Conservation (phyloP, 2,113 vertebrate species). For the Ameiurus melas region DNA sequence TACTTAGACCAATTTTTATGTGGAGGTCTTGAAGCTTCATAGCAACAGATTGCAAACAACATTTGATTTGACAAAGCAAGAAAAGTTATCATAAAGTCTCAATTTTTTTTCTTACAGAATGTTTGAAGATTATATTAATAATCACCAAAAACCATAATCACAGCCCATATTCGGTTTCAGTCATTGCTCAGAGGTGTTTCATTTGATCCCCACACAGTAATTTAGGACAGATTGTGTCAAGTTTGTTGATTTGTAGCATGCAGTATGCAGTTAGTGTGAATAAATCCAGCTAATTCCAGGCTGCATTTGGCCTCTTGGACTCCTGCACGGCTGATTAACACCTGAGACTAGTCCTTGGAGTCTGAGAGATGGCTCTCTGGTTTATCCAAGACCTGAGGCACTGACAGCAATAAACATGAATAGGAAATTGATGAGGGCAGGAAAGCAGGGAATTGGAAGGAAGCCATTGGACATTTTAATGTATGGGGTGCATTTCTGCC, state of each 20-base stretch:
- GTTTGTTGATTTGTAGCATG: conserved; percentile 59
- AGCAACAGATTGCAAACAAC: not conserved
- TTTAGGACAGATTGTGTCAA: conserved; percentile 17
- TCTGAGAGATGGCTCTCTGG: conserved; percentile 45
- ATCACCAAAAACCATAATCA: conserved; percentile 13
- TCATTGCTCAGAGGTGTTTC: conserved; percentile 18
- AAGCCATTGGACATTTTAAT: conserved; percentile 46
- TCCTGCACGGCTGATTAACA: conserved; percentile 50
- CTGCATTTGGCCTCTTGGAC: conserved; percentile 29
- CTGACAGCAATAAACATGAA: conserved; percentile 50
- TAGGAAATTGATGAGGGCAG: conserved; percentile 48
- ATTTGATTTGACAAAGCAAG: not conserved
- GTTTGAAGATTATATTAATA: conserved; percentile 13
- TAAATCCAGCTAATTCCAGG: conserved; percentile 52
- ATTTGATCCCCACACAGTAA: conserved; percentile 16
- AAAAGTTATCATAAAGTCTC: not conserved
- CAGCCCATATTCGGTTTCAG: conserved; percentile 9
- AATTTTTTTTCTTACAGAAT: not conserved
- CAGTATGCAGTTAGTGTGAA: conserved; percentile 59
- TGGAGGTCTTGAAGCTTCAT: not conserved
- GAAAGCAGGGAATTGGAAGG: conserved; percentile 36
- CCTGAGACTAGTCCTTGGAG: conserved; percentile 40
- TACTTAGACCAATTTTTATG: not conserved
- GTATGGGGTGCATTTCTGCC: conserved; percentile 37
- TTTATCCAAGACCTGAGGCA: conserved; percentile 45